These are phyloP conservation scores for Tapirus indicus DNA, from an alignment of 2,797 vertebrate genomes.

Conservation along the genomic window DNA sequence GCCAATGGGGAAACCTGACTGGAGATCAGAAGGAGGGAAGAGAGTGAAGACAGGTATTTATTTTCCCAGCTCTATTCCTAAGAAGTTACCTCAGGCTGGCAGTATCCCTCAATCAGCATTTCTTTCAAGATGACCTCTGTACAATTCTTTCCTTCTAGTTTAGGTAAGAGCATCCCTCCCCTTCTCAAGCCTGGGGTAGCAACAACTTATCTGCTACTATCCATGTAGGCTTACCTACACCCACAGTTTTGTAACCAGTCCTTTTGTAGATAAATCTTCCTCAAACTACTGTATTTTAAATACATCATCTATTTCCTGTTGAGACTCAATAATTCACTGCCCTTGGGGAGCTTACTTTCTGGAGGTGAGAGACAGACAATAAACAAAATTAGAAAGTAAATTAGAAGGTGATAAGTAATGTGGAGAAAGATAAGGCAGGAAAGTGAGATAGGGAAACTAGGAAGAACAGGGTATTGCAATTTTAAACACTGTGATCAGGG, in stretches of 20 bases:
- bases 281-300: background rate
- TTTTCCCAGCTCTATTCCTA: background rate
- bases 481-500: background rate
- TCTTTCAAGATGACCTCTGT: background rate
- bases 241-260: background rate
- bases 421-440: background rate
- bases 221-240: background rate
- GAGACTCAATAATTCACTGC: background rate
- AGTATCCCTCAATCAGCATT: background rate
- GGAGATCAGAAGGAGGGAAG: background rate
- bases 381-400: slow-evolving; percentile 9
- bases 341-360: background rate
- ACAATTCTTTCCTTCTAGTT: background rate
- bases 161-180: background rate
- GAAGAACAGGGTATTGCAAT: background rate
- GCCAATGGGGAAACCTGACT: background rate
- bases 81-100: background rate
- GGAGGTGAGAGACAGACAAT: background rate
- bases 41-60: background rate
- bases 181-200: background rate
- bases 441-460: background rate
- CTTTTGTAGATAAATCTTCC: background rate
- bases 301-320: background rate
- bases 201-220: background rate
- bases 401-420: background rate